phyloP scores from a whole-genome alignment of 1,140 invertebrate species.

The Zophobas morio region DNA sequence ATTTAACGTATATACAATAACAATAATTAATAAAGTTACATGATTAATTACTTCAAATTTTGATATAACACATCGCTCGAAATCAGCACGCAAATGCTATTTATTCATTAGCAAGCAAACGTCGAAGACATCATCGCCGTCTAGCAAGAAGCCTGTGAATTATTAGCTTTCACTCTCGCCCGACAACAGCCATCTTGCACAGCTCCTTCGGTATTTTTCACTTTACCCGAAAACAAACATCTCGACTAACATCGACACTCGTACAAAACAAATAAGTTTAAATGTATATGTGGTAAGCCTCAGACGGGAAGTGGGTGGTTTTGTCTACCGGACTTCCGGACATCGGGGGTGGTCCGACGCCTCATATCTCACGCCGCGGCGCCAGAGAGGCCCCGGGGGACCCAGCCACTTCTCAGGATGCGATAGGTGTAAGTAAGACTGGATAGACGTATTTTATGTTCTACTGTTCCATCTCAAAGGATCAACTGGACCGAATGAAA shows the following conservation, averaged over 20 bases:
- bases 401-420: slow-evolving; percentile 50
- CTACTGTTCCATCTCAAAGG: slow-evolving; percentile 15
- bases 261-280: slow-evolving; percentile 34
- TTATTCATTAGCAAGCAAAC: slow-evolving; percentile 30
- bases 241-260: slow-evolving; percentile 23
- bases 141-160: slow-evolving; percentile 17
- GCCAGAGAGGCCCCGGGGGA: slow-evolving; percentile 46
- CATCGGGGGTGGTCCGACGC: slow-evolving; percentile 47
- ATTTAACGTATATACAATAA: slow-evolving; percentile 18
- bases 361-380: slow-evolving; percentile 52
- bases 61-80: slow-evolving; percentile 14
- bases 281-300: slow-evolving; percentile 46
- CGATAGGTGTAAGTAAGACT: slow-evolving; percentile 43
- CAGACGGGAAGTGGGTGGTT: slow-evolving; percentile 52
- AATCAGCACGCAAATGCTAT: slow-evolving; percentile 31
- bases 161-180: slow-evolving; percentile 16
- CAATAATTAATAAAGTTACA: slow-evolving; percentile 38
- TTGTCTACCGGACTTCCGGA: slow-evolving; percentile 53
- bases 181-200: background rate
- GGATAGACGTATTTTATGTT: slow-evolving; percentile 30
- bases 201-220: background rate
- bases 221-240: slow-evolving; percentile 21
- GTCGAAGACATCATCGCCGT: slow-evolving; percentile 24
- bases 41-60: slow-evolving; percentile 40
- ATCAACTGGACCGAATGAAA: slow-evolving; percentile 18